Conservation (phyloP, 2,113 vertebrate species). For the Chionis minor region DNA sequence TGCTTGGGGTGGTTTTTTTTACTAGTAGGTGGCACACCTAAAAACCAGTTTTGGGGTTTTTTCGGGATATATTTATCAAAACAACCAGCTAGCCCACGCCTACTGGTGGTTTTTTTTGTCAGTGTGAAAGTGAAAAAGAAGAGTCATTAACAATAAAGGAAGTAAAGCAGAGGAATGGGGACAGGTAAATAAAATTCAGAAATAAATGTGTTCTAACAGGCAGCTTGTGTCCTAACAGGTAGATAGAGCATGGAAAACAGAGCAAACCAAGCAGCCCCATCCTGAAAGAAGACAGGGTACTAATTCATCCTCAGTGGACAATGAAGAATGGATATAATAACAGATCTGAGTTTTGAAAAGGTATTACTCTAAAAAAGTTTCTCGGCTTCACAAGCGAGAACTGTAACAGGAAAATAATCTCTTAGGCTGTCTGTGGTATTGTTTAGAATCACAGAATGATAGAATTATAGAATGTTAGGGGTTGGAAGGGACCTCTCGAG, state of each 20-base stretch:
- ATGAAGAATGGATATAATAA: neutral
- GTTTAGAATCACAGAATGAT: neutral
- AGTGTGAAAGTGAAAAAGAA: neutral
- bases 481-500: too few species aligned
- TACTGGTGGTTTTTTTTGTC: neutral
- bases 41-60: fast-evolving
- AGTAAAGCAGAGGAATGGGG: neutral
- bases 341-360: neutral
- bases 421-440: neutral
- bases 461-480: too few species aligned
- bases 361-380: neutral
- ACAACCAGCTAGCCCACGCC: fast-evolving
- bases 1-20: neutral
- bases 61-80: neutral
- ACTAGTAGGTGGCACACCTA: neutral
- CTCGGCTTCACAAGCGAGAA: neutral
- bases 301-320: neutral
- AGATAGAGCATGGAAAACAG: neutral
- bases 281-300: neutral
- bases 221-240: neutral
- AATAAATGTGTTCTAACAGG: neutral
- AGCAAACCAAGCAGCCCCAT: neutral
- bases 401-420: neutral
- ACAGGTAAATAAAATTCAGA: neutral
- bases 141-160: neutral